Evolutionary conservation across 2,797 vertebrate genomes (phyloP), one percentile per base, ranked within the genome.

Genomic region (Tokudaia tokunoshimensis): DNA sequence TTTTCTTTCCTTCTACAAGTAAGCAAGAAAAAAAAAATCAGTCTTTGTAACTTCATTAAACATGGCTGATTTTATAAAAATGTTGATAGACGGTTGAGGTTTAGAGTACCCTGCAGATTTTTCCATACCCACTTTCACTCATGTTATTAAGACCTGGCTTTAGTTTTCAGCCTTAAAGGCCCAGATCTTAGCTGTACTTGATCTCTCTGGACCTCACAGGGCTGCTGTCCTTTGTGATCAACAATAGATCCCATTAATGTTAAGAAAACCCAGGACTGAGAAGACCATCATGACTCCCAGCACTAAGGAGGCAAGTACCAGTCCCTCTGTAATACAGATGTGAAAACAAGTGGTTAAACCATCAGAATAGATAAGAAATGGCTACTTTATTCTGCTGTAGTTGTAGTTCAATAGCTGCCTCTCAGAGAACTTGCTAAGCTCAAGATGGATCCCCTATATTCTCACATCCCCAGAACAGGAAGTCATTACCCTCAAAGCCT

Each of bases 21-120:
- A 92, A n/a, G 57, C 47, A 90, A 82, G 78, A 19, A 89, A 97
- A 97, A 84, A 19, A 87, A 97, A 97, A 82, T 24, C 41, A 75
- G 15, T 76, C 93, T 94, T 34, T 31, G 1, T 61, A 87, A 91
- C 14, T 52, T 13, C 52, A 52, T 52, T 52, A 52, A 63, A 79
- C 44, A 17, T 10, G 31, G 63, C 79, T 57, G 70, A 34, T 76
- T 86, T 63, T 41, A 91, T 37, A 65, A 85, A 96, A 93, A 89
- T n/a, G 67, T 31, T 52, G 67, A 52, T 63, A 86, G 67, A 74
- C 2, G 34, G 0, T 86, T 13, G 13, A 83, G 19, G 63, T 75
- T 88, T 67, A 76, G 75, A 92, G 41, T 91, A 52, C 83, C 74
- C 84, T 94, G 80, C 29, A 50, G 37, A 37, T 74, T 67, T 91